Evolutionary conservation across 2,888 invertebrate genomes (phyloP).

Genomic region (Blastobasis adustella): DNA sequence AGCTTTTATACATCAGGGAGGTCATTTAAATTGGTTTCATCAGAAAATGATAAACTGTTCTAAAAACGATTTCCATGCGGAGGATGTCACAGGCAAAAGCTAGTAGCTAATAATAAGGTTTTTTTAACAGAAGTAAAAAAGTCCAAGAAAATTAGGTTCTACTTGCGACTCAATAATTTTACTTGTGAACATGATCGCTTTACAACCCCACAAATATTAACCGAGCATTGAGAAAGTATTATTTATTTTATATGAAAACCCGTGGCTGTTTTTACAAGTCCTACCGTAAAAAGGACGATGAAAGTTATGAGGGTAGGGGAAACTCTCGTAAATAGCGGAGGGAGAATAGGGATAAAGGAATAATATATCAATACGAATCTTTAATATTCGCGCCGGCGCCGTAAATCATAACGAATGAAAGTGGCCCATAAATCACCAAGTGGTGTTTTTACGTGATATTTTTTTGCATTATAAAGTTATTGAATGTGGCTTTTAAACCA

Average conservation of each 20-base stretch:
- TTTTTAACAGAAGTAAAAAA: slow-evolving; percentile 8
- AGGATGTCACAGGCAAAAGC: too few relatives aligned
- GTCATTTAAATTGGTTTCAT: too few relatives aligned
- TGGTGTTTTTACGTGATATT: slow-evolving; percentile 37
- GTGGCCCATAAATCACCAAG: slow-evolving; percentile 55
- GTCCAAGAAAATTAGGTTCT: too few relatives aligned
- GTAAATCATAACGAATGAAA: slow-evolving; percentile 71
- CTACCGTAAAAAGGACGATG: slow-evolving; percentile 62
- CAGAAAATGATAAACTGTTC: too few relatives aligned
- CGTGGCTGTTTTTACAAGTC: slow-evolving; percentile 60
- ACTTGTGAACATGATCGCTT: neutral
- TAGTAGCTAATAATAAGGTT: too few relatives aligned
- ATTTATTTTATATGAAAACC: slow-evolving; percentile 50
- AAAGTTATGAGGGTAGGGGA: slow-evolving; percentile 69
- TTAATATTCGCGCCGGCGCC: slow-evolving; percentile 69
- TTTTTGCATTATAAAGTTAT: slow-evolving; percentile 30
- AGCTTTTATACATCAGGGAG: too few relatives aligned
- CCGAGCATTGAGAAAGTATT: slow-evolving; percentile 31
- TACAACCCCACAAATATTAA: slow-evolving; percentile 31
- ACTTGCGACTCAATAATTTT: too few relatives aligned
- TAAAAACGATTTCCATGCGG: too few relatives aligned
- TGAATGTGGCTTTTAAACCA: slow-evolving; percentile 4
- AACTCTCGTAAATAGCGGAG: slow-evolving; percentile 68
- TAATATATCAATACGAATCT: slow-evolving; percentile 75
- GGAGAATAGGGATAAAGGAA: slow-evolving; percentile 71